A percentile compares a stretch with the other conserved stretches of the same genome.
These are phyloP conservation scores for mouse (Mus musculus) DNA, from an alignment of 2,113 vertebrate species.

Conservation along the genomic window DNA sequence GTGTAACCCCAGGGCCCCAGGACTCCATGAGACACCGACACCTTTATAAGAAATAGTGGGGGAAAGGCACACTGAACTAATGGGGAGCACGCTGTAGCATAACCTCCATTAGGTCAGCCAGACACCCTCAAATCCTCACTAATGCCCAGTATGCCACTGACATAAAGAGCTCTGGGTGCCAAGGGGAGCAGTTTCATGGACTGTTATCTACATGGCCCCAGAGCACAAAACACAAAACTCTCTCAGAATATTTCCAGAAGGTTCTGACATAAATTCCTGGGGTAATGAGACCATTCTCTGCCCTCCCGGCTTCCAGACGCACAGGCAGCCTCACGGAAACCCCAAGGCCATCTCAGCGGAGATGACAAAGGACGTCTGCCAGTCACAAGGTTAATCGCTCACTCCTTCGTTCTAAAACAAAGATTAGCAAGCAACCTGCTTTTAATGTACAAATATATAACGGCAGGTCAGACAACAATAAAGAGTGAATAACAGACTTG, in stretches of 20 bases:
- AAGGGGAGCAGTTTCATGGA: neutral
- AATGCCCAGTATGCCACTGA: neutral
- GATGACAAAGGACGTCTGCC: conserved; percentile 74
- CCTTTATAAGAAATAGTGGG: neutral
- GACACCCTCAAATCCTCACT: neutral
- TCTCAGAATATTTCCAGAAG: neutral
- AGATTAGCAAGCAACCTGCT: conserved; percentile 76
- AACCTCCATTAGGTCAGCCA: too few species aligned
- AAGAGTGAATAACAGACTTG: conserved; percentile 80
- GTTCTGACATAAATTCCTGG: neutral
- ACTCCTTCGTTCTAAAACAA: conserved; percentile 82
- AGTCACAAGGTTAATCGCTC: conserved; percentile 70
- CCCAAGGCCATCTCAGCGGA: conserved; percentile 49
- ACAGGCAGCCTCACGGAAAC: fast-evolving
- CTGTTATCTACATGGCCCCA: neutral
- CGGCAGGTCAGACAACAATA: conserved; percentile 75
- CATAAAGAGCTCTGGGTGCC: neutral
- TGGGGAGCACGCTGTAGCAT: neutral
- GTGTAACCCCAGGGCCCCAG: too few species aligned
- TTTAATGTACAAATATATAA: conserved; percentile 79
- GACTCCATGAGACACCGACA: neutral
- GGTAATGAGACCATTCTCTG: neutral
- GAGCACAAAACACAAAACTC: neutral
- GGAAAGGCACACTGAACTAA: neutral
- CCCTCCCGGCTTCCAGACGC: fast-evolving